Conservation (phyloP, 2,888 invertebrate species). For the Trissoscelio sp. region DNA sequence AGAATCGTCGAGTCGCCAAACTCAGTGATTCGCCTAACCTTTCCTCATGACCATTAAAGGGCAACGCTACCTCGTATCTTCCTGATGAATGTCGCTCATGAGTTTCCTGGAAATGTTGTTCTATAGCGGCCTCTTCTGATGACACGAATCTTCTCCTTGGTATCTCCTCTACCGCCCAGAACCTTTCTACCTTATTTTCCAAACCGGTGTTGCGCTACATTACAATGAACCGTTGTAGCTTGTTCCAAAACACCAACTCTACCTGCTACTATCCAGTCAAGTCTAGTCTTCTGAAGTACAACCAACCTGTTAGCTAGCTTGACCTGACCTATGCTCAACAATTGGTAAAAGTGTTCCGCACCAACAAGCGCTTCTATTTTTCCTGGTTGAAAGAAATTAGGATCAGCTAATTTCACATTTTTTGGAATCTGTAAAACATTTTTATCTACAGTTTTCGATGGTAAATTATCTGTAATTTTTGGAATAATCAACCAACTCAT, state of each 20-base stretch:
- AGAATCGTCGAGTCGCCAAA: conserved; percentile 6
- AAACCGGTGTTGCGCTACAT: neutral
- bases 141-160: neutral
- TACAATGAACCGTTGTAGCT: neutral
- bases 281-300: conserved; percentile 61
- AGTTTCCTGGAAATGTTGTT: neutral
- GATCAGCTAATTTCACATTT: conserved; percentile 65
- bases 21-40: conserved; percentile 1
- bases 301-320: neutral
- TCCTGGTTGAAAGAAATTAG: conserved; percentile 24
- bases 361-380: conserved; percentile 66
- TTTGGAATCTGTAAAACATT: conserved; percentile 3
- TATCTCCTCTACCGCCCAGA: neutral
- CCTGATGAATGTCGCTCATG: neutral
- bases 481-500: conserved; percentile 21
- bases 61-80: conserved; percentile 41
- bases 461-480: conserved; percentile 17
- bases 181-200: neutral
- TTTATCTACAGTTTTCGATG: neutral
- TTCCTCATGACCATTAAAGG: conserved; percentile 6
- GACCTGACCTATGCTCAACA: conserved; percentile 59
- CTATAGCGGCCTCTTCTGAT: neutral
- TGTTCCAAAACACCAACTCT: neutral
- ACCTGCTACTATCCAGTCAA: conserved; percentile 66
- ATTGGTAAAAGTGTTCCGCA: conserved; percentile 52